Evolutionary conservation across 2,113 vertebrate species (phyloP), one percentile per base, ranked within the genome.

Genomic region (Ascaphus truei): DNA sequence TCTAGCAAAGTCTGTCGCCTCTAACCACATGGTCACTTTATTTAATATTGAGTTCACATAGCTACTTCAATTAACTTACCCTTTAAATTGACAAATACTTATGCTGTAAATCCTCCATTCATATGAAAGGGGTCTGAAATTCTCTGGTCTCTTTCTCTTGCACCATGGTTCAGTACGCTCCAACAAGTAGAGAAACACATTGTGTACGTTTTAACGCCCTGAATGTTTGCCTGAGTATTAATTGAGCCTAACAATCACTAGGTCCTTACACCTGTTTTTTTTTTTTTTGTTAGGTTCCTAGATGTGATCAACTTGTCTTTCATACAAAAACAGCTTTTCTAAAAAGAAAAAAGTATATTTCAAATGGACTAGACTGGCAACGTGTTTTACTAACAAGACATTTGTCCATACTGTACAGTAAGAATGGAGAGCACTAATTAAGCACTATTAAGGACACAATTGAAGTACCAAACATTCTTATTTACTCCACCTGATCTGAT

Each of bases 71-170:
- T 71, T 51, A 71, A 69, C 67, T 69, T 69, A 69, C 45, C 52
- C 67, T 61, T 60, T 69, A 69, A 71, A 61, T 71, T 71, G 67
- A 71, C 67, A 71, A 71, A 71, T 71, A 71, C 57, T 53, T 61
- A 52, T 31, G 56, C 25, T 71, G 67, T 71, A 71, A 71, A 71
- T 71, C 67, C 56, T 34, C 67, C 36, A 71, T 71, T 71, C 67
- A 68, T 23, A 7, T 9, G 10, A 59, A 51, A 59, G 41, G 37
- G 53, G 34, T 60, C 15, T 10, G 31, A 71, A 71, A 71, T 71
- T 71, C 67, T 48, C 33, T 29, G 20, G 31, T 52, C 45, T 51
- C 25, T 12, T 71, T 60, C 57, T 29, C 67, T 61, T 36, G 57
- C 67, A 71, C 67, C 67, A 61, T 61, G 56, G 57, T 52, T 29